Percentiles rank a stretch among this genome's conserved stretches.
Evolutionary conservation across 2,113 vertebrate species (phyloP).

Genomic region (Antennarius striatus): DNA sequence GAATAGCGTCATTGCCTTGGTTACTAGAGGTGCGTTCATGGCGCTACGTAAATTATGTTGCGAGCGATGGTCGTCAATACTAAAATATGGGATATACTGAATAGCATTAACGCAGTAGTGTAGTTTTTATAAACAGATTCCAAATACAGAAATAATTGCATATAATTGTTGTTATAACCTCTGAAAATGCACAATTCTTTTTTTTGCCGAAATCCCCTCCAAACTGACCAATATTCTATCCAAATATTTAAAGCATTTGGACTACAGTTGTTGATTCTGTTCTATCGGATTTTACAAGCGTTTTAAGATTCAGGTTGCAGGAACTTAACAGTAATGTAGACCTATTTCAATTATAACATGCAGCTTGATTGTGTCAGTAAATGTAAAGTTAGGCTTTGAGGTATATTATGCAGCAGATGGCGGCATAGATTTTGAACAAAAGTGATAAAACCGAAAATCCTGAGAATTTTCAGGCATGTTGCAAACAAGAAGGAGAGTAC

Average conservation of each 20-base stretch:
- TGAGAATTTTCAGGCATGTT: neutral
- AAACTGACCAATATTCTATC: too few species aligned
- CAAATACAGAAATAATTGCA: neutral
- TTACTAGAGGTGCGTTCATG: conserved; percentile 68
- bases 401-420: conserved; percentile 18
- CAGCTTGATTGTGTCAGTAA: neutral
- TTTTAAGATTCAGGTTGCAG: too few species aligned
- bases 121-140: neutral
- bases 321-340: neutral
- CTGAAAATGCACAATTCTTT: too few species aligned
- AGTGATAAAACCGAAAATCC: neutral
- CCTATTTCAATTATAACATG: neutral
- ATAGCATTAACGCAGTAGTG: neutral
- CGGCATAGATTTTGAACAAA: conserved; percentile 14
- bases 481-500: too few species aligned
- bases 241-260: too few species aligned
- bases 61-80: fast-evolving
- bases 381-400: neutral
- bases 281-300: too few species aligned
- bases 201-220: too few species aligned
- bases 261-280: too few species aligned
- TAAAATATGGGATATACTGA: neutral
- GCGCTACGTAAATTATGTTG: conserved; percentile 11
- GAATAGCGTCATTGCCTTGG: conserved; percentile 75
- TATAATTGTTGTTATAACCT: too few species aligned